These are phyloP conservation scores for Mesocricetus auratus DNA, from an alignment of 2,113 vertebrate species.

Conservation along the genomic window DNA sequence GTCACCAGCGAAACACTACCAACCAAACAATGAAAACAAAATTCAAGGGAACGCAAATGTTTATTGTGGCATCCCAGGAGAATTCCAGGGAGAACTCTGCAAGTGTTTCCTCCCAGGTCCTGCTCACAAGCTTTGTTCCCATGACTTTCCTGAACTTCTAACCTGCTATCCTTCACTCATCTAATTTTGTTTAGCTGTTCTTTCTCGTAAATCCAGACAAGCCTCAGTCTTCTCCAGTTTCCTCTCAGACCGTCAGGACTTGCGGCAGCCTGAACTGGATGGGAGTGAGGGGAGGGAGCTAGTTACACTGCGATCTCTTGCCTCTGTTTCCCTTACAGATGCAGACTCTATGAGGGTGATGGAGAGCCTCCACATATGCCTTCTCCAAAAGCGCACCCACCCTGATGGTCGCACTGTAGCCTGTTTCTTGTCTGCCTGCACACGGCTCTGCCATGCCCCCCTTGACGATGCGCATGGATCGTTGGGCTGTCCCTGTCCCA, in stretches of 20 bases:
- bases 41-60: constrained; percentile 17
- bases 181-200: background rate
- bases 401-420: background rate
- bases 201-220: background rate
- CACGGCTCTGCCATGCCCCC: background rate
- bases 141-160: background rate
- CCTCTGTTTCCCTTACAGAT: background rate
- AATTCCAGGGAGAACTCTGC: background rate
- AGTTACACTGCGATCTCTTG: background rate
- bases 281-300: background rate
- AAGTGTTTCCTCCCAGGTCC: background rate
- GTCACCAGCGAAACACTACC: background rate
- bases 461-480: background rate
- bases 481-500: background rate
- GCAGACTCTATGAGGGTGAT: background rate
- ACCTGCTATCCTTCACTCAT: background rate
- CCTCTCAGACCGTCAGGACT: background rate
- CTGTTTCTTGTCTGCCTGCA: background rate
- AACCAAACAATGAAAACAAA: background rate
- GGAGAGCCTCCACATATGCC: background rate
- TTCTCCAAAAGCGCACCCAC: background rate
- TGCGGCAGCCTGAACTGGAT: background rate
- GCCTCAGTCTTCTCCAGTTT: background rate
- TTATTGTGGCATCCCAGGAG: background rate
- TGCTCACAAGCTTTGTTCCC: background rate